Conservation (phyloP, 1,140 invertebrate genomes). For the Atopsyche davidsoni region DNA sequence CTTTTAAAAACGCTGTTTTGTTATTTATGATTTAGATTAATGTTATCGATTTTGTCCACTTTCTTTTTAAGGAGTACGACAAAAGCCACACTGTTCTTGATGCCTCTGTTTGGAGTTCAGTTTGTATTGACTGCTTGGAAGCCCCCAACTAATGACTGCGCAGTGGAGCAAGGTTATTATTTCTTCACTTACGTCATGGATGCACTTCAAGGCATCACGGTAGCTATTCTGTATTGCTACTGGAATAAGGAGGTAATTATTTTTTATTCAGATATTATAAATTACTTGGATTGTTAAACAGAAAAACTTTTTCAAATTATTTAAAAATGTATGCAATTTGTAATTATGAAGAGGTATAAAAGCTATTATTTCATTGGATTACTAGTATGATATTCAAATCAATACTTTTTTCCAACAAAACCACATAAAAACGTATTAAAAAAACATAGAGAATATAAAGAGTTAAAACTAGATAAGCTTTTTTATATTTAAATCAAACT, state of each 20-base stretch:
- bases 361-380: neutral
- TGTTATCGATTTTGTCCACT: slow-evolving; percentile 9
- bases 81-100: slow-evolving; percentile 49
- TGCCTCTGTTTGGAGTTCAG: slow-evolving; percentile 51
- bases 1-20: no score
- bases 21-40: slow-evolving; percentile 2
- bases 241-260: slow-evolving; percentile 51
- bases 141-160: slow-evolving; percentile 43
- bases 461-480: neutral
- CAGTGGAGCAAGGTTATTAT: slow-evolving; percentile 48
- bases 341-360: neutral
- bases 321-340: neutral
- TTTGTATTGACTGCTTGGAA: slow-evolving; percentile 46
- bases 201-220: slow-evolving; percentile 51
- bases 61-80: slow-evolving; percentile 42
- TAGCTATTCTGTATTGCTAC: slow-evolving; percentile 54
- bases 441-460: neutral
- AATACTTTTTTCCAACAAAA: neutral
- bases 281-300: neutral
- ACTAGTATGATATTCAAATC: neutral
- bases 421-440: neutral
- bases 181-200: slow-evolving; percentile 50
- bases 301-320: neutral
- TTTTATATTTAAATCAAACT: neutral
- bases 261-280: neutral